Base-by-base conservation (phyloP, 2,888 invertebrate species). In the Drosophila demipolita region DNA sequence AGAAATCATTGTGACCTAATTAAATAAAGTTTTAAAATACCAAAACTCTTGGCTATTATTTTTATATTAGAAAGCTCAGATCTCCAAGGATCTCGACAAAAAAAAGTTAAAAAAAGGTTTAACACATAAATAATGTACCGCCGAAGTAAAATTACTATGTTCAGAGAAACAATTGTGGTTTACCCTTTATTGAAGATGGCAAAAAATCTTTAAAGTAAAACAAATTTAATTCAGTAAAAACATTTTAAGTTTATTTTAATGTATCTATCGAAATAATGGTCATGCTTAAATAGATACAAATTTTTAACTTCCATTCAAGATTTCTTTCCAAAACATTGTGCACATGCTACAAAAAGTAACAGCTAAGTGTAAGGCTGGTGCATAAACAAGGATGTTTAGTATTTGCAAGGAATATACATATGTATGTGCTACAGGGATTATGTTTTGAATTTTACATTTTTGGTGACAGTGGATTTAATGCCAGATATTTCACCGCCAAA, bases 401-500 rank as follows among this genome's bases (percentile, higher is more conserved):
- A 32, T 38, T 52, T 61, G 49, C 35, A 66, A 65, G 17, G 33
- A 32, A 23, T 15, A 23, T 23, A 23, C 20, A 45, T 55, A 52
- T 45, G 53, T n/a, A 38, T n/a, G 52, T 57, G 48, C 36, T 38
- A 35, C 57, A 20, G 26, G 1, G 15, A 66, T 52, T 87, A 92
- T 17, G 84, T 82, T 70, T 96, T 97, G 83, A 99, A 95, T 94
- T 98, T 98, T 84, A 98, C 95, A 91, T 98, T 96, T 94, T 98
- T 98, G 90, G 96, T 96, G 58, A 98, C 96, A 89, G 96, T 95
- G 33, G 97, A 95, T 91, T 98, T 97, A 89, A 99, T 99, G 81
- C 99, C 99, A 60, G 98, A 97, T 58, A 96, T 94, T 94, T 99
- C 99, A 66, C 99, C 99, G 67, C 95, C 96, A 92, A 99, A 99